phyloP scores from a whole-genome alignment of 2,888 invertebrate genomes.

The Crepidodera aurea region DNA sequence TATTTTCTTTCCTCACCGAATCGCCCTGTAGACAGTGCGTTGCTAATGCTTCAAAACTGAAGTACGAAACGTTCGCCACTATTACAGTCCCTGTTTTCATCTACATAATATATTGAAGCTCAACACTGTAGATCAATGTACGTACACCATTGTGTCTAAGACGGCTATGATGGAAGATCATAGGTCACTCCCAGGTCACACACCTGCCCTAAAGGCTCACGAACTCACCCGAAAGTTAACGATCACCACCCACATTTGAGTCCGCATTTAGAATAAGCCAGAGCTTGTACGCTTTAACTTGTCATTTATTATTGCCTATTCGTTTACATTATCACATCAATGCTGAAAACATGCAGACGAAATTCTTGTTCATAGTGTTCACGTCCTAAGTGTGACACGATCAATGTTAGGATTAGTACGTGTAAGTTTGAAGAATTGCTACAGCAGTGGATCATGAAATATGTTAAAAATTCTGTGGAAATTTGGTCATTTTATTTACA shows the following conservation, averaged over 20 bases:
- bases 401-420: not conserved
- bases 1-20: no score
- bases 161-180: slow-evolving; percentile 46
- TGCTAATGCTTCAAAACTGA: slow-evolving; percentile 1
- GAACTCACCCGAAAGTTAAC: slow-evolving; percentile 46
- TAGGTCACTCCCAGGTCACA: slow-evolving; percentile 51
- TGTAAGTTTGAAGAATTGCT: no score
- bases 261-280: slow-evolving; percentile 28
- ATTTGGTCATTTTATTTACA: no score
- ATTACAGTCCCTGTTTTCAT: slow-evolving; percentile 23
- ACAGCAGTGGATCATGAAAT: no score
- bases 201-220: slow-evolving; percentile 51
- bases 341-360: slow-evolving; percentile 12
- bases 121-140: slow-evolving; percentile 38
- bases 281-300: slow-evolving; percentile 25
- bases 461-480: no score
- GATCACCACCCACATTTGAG: slow-evolving; percentile 45
- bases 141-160: slow-evolving; percentile 42
- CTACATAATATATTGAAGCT: slow-evolving; percentile 39
- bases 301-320: slow-evolving; percentile 28
- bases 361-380: slow-evolving; percentile 5
- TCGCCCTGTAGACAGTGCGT: not conserved
- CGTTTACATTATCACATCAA: slow-evolving; percentile 27
- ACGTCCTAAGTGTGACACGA: not conserved
- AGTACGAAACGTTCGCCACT: slow-evolving; percentile 5